Percentiles rank a stretch among this genome's conserved stretches.
phyloP scores from a whole-genome alignment of 2,113 vertebrate genomes.

The Diphyllodes magnificus region DNA sequence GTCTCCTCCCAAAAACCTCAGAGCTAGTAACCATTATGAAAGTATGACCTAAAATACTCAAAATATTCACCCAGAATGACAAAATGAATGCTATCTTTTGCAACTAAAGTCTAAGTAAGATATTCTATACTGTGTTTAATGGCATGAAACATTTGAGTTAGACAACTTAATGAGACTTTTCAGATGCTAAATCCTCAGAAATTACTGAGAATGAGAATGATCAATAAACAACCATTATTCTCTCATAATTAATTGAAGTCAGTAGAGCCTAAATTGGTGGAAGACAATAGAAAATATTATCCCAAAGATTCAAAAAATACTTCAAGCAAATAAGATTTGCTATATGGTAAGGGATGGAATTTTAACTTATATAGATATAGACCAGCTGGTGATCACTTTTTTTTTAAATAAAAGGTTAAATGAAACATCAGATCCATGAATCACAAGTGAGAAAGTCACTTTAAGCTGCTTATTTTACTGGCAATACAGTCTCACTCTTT shows the following conservation, averaged over 20 bases:
- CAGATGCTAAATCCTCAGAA: background rate
- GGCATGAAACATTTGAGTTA: background rate
- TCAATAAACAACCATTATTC: background rate
- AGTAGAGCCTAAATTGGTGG: background rate
- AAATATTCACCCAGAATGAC: background rate
- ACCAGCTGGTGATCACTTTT: background rate
- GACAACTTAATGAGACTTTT: background rate
- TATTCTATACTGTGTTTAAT: background rate
- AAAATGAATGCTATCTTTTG: background rate
- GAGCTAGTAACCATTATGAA: background rate
- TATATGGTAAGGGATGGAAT: background rate
- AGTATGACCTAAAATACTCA: background rate
- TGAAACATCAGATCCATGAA: background rate
- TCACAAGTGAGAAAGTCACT: background rate
- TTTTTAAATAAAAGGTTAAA: background rate
- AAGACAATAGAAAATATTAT: background rate
- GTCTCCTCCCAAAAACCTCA: background rate
- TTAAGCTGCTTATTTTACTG: background rate
- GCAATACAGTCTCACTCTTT: background rate
- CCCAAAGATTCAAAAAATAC: background rate
- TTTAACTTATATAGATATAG: background rate
- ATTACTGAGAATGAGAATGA: background rate
- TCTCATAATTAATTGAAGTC: background rate
- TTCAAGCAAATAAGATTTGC: background rate
- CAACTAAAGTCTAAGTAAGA: background rate